Evolutionary conservation across 2,888 invertebrate species (phyloP), one percentile per base, ranked within the genome.

Genomic region (Hecatera dysodea): DNA sequence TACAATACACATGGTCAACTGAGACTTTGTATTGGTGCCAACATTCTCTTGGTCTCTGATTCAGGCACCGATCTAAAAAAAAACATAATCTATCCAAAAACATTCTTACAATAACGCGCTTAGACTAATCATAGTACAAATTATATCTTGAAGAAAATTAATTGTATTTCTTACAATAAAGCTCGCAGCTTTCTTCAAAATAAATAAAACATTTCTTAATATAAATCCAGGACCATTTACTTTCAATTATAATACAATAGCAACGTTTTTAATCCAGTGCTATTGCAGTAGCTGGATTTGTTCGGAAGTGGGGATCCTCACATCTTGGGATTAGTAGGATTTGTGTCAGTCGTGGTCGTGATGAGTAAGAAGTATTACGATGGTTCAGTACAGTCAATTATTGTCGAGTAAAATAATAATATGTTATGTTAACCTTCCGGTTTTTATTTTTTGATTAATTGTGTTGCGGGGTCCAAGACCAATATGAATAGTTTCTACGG

Each of bases 321-420:
- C 71, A 66, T 75, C 64, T 70, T 44, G 27, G 44, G 75, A 74
- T 78, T 78, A 65, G 61, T 57, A 22, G 48, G 4, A 55, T 57
- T 57, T 61, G 56, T 61, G 60, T 55, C 53, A 61, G 52, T 15
- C n/a, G n/a, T n/a, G n/a, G n/a, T n/a, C n/a, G n/a, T n/a, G n/a
- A n/a, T n/a, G n/a, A n/a, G n/a, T n/a, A n/a, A n/a, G n/a, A n/a
- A n/a, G n/a, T n/a, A n/a, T n/a, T n/a, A n/a, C n/a, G n/a, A n/a
- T n/a, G n/a, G n/a, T n/a, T n/a, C n/a, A n/a, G n/a, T n/a, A n/a
- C n/a, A n/a, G n/a, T n/a, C n/a, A n/a, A n/a, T n/a, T n/a, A n/a
- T n/a, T n/a, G n/a, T n/a, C n/a, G n/a, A n/a, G n/a, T n/a, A n/a
- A n/a, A n/a, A n/a, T n/a, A n/a, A n/a, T n/a, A n/a, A n/a, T n/a